Base-by-base conservation (phyloP, 2,888 invertebrate genomes). In the Scaeva pyrastri region DNA sequence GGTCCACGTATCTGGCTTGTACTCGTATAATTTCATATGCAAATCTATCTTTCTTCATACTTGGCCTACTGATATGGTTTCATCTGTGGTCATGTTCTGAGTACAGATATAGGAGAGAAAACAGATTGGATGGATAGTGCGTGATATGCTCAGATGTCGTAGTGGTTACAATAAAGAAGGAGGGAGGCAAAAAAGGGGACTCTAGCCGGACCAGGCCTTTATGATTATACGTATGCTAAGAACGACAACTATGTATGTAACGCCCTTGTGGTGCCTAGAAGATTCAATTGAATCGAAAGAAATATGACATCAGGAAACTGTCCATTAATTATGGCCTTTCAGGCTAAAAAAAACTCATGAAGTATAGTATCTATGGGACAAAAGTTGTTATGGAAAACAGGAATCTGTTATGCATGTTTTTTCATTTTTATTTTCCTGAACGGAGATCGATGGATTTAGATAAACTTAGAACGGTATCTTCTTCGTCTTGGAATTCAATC, bases 11-110 rank as follows among this genome's bases (percentile, higher is more conserved):
- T 82, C 78, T 73, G n/a, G n/a, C n/a, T n/a, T n/a, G n/a, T 26
- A 6, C 52, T 68, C 52, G 73, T 64, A 66, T 41, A 39, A 41
- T 60, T 83, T 83, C 71, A 66, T 79, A 80, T 84, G 84, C 80
- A 84, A 80, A 84, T 84, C 75, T 83, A 39, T 60, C 45, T 66
- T 41, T 71, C 64, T n/a, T 21, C 10, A 10, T 19, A 43, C 68
- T 84, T 84, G 84, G 80, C 84, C 84, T 84, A 84, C 80, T 84
- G 80, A 84, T 84, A 84, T 84, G 80, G 71, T 80, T 84, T 84
- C 75, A 55, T 66, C 71, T 72, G 64, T 11, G 62, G 50, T 41
- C 60, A 58, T 66, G 48, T 19, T n/a, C 45, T 52, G 36, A 39
- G 52, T 52, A 23, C 31, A 43, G 11, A 62, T 62, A 23, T 43